Conservation (phyloP, 1,140 invertebrate species). For the Caenorhabditis brenneri region DNA sequence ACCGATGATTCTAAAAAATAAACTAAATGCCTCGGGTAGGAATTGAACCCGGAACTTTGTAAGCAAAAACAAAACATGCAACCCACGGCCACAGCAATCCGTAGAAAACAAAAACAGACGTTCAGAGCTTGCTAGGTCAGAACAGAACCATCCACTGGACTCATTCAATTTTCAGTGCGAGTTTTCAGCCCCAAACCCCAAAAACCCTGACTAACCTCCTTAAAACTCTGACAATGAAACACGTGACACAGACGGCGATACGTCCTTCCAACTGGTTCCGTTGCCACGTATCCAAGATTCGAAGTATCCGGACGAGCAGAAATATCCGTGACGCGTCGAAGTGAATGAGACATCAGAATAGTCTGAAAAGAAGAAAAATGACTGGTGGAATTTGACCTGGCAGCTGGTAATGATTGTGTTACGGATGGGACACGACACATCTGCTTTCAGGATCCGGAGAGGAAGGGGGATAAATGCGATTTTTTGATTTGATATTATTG, state of each 20-base stretch:
- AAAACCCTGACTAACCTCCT: constrained; percentile 18
- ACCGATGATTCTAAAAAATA: too few relatives aligned
- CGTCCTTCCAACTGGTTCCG: constrained; percentile 45
- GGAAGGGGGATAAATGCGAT: constrained; percentile 15
- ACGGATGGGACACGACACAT: neutral
- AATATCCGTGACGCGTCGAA: constrained; percentile 34
- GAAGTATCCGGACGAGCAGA: constrained; percentile 1
- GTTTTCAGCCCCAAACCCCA: too few relatives aligned
- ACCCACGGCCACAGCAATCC: too few relatives aligned
- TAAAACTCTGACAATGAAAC: constrained; percentile 21
- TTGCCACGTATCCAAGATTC: constrained; percentile 44
- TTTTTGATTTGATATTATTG: constrained; percentile 40
- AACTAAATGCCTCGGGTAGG: too few relatives aligned
- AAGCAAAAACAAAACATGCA: too few relatives aligned
- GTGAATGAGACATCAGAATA: constrained; percentile 36
- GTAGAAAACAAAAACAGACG: too few relatives aligned
- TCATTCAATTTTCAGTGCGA: too few relatives aligned
- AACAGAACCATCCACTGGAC: too few relatives aligned
- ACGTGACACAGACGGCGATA: constrained; percentile 49
- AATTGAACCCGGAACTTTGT: too few relatives aligned
- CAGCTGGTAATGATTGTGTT: constrained; percentile 24
- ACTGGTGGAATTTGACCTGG: neutral
- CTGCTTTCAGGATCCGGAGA: neutral
- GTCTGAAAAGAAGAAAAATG: constrained; percentile 43
- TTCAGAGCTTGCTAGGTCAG: too few relatives aligned